These are phyloP conservation scores for Oikopleura albicans DNA, from an alignment of 23 tunicate species.

Conservation along the genomic window DNA sequence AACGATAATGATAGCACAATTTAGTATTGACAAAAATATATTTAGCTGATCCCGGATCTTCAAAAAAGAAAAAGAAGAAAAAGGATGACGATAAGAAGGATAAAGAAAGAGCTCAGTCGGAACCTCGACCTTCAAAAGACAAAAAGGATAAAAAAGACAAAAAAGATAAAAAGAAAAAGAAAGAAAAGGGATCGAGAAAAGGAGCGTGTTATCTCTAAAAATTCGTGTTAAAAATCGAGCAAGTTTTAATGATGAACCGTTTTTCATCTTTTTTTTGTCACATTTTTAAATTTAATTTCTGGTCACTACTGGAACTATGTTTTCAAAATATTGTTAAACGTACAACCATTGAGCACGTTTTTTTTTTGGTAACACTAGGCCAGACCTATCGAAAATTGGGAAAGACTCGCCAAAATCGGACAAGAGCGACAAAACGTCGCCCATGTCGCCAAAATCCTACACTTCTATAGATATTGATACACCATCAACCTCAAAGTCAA, in stretches of 20 bases:
- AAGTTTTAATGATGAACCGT: too few relatives aligned
- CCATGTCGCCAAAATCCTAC: background rate
- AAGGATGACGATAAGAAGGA: background rate
- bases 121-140: background rate
- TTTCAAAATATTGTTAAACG: too few relatives aligned
- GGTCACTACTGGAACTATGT: too few relatives aligned
- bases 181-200: background rate
- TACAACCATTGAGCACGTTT: too few relatives aligned
- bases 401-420: background rate
- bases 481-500: background rate
- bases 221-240: too few relatives aligned
- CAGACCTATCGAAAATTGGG: background rate
- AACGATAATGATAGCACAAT: too few relatives aligned
- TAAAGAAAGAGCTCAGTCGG: background rate
- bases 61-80: slow-evolving; percentile 7
- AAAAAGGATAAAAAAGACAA: slow-evolving; percentile 9
- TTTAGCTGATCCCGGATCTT: background rate
- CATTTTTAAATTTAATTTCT: too few relatives aligned
- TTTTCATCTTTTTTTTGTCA: too few relatives aligned
- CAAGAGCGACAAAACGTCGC: background rate
- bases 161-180: background rate
- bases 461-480: slow-evolving; percentile 1
- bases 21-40: background rate
- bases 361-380: too few relatives aligned
- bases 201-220: background rate